Conservation (phyloP, 2,113 vertebrate species). For the Macroglossus sobrinus region DNA sequence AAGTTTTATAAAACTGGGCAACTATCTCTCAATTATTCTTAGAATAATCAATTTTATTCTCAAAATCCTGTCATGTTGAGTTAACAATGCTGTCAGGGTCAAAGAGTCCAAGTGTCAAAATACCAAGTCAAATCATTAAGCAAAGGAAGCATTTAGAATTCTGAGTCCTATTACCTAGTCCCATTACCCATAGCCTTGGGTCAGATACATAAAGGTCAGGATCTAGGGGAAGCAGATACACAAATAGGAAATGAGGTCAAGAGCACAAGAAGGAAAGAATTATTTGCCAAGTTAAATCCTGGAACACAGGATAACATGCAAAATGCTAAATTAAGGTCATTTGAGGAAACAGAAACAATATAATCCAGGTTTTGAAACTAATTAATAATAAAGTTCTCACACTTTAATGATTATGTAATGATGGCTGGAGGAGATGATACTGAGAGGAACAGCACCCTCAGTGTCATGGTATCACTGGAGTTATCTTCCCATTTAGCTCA, state of each 20-base stretch:
- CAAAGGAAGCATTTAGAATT: constrained; percentile 35
- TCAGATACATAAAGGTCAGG: constrained; percentile 28
- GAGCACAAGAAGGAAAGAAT: not conserved
- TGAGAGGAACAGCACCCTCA: not conserved
- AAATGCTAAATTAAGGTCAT: not conserved
- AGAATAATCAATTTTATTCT: constrained; percentile 28
- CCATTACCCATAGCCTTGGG: not conserved
- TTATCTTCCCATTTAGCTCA: not conserved
- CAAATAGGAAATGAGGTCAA: constrained; percentile 51
- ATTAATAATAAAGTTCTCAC: not conserved
- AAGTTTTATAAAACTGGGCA: not conserved
- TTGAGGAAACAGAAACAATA: not conserved
- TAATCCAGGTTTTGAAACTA: not conserved
- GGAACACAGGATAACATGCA: not conserved
- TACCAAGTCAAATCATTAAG: constrained; percentile 30
- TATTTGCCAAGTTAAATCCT: constrained; percentile 38
- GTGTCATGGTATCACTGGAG: not conserved
- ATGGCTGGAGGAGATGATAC: not conserved
- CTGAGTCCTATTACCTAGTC: not conserved
- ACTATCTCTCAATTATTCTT: not conserved
- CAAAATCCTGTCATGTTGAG: not conserved
- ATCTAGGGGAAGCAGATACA: constrained; percentile 46
- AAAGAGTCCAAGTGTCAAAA: constrained; percentile 36
- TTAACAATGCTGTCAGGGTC: constrained; percentile 21
- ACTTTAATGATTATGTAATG: not conserved